These are phyloP conservation scores for Catocala nupta DNA, from an alignment of 2,888 invertebrate genomes.

Conservation along the genomic window DNA sequence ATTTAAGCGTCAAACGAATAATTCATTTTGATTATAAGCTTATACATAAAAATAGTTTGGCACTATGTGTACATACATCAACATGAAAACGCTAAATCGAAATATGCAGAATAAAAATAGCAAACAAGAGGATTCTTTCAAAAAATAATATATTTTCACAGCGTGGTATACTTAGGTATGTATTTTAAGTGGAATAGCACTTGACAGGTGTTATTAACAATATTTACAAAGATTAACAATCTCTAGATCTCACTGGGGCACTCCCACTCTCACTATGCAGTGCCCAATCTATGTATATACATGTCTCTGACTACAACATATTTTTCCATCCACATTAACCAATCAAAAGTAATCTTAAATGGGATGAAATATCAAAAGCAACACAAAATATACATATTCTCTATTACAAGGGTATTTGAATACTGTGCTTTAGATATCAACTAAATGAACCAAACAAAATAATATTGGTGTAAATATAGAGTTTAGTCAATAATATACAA, in stretches of 20 bases:
- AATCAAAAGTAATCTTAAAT: constrained; percentile 13
- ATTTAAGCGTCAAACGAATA: constrained; percentile 54
- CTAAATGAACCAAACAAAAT: no score
- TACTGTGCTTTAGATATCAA: neutral
- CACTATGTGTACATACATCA: constrained; percentile 71
- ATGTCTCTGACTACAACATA: constrained; percentile 45
- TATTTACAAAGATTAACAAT: constrained; percentile 82
- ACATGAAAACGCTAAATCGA: constrained; percentile 63
- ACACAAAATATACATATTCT: constrained; percentile 10
- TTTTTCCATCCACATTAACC: constrained; percentile 38
- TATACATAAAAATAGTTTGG: constrained; percentile 76
- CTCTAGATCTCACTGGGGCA: constrained; percentile 66
- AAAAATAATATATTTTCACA: constrained; percentile 76
- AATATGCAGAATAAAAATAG: constrained; percentile 67
- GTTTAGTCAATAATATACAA: no score
- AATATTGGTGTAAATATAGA: no score
- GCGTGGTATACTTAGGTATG: constrained; percentile 63
- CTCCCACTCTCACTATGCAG: neutral
- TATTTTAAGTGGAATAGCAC: constrained; percentile 69
- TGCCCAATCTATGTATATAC: constrained; percentile 34
- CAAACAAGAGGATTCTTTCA: constrained; percentile 65
- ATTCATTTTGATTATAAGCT: constrained; percentile 58
- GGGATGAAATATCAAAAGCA: constrained; percentile 1
- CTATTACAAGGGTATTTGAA: neutral
- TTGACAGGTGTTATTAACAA: constrained; percentile 74